Evolutionary conservation across 2,113 vertebrate species (phyloP), one percentile per base, ranked within the genome.

Genomic region (Heloderma charlesbogerti): DNA sequence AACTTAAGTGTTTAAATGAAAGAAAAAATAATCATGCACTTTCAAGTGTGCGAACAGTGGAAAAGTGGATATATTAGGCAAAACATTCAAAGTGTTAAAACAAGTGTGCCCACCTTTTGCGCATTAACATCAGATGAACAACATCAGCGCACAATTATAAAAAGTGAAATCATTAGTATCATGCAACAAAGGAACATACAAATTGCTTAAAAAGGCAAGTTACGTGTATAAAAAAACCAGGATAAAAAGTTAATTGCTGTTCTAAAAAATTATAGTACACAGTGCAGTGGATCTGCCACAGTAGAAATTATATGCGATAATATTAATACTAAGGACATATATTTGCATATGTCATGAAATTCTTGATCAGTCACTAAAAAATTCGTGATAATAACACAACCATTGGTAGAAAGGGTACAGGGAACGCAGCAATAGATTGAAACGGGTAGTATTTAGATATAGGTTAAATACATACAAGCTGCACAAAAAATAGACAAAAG

Each of bases 1-100:
- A 92, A 93, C 29, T 78, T 85, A 91, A 51, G 51, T 92, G 40
- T 80, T 87, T 57, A 94, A 84, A 89, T 45, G 60, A 66, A 91
- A 40, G 29, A 77, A 48, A 4, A 79, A 92, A 57, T 16, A 57
- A 0, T 77, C 67, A 91, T 80, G 80, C 57, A 6, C 22, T 45
- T 87, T 77, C 48, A 77, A 94, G 6, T 71, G 25, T 86, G 34
- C 75, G 87, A 79, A 34, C 57, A 54, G 22, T 3, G 45, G 84
- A 92, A 74, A 88, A 92, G 82, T 31, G 18, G n/a, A 79, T 54
- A 91, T 84, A 80, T 31, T 88, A 60, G 91, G 90, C 54, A 89
- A 95, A 20, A 86, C 9, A 74, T n/a, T 91, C 0, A 37, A 1
- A 16, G 57, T 20, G 45, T n/a, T 79, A 80, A 87, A 87, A 6